Evolutionary conservation across 1,140 invertebrate genomes (phyloP), one percentile per base, ranked within the genome.

Genomic region (Caenorhabditis briggsae): DNA sequence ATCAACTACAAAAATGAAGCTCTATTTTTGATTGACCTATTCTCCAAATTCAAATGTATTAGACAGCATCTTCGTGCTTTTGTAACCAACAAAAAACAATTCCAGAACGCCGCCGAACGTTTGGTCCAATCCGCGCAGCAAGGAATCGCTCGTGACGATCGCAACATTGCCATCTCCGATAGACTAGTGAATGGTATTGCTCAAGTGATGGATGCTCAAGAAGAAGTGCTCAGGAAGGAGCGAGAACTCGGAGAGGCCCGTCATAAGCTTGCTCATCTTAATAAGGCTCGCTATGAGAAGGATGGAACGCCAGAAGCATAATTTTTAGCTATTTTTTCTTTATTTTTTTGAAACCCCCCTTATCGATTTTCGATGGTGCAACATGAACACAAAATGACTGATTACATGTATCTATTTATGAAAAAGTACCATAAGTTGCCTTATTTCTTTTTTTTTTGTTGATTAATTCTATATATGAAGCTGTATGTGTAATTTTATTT

Each of bases 41-140:
- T 33, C 33, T 33, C 3, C 33, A 33, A 33, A 33, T 33, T 12
- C 50, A 12, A 53, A 53, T 53, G 50, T 12, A 53, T 11, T 53
- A 2, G 50, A 53, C 50, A 53, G 5, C 50, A 2, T 53, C 16
- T 53, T 59, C 14, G 3, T 33, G 3, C 33, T 33, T 33, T 59
- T 23, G 8, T 59, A 12, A 59, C 6, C 9, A 8, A 11, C 16
- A 1, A 25, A 46, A 18, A 16, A n/a, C n/a, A n/a, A 0, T 78
- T 78, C 5, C 70, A 98, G 93, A 94, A 96, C 89, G 98, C 98
- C 2, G 99, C 98, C 0, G 97, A 99, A 93, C 97, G 97, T 93
- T 93, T 99, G 87, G 98, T 99, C 14, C 94, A 95, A 46, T 96
- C 97, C 0, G 97, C 97, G 0, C 95, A 97, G 90, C 96, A 98